A percentile compares a stretch with the other conserved stretches of the same genome.
Conservation (phyloP, 2,113 vertebrate species). For the Cryptomyrus ogoouensis region DNA sequence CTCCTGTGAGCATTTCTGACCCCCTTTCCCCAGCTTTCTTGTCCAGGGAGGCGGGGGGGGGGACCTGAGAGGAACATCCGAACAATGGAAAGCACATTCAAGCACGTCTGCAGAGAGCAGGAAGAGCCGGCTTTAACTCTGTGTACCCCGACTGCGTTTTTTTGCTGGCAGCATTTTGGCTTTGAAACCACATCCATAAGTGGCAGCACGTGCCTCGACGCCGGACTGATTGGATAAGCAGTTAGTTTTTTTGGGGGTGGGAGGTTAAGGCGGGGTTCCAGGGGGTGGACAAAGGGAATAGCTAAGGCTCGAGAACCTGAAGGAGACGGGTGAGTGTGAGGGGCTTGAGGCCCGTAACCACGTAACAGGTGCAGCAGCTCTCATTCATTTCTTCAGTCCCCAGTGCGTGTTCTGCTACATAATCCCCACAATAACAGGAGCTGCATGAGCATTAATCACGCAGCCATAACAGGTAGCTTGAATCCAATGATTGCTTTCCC, state of each 20-base stretch:
- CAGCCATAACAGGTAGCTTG: background rate
- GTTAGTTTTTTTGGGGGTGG: constrained; percentile 32
- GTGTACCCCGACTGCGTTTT: background rate
- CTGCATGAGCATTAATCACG: background rate
- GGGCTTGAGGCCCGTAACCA: background rate
- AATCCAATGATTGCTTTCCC: background rate
- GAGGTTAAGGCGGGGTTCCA: constrained; percentile 22
- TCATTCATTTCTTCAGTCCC: background rate
- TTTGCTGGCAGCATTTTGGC: background rate
- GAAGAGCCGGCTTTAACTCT: background rate
- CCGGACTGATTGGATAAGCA: constrained; percentile 47
- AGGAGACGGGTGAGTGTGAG: constrained; percentile 40
- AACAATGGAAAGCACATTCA: background rate
- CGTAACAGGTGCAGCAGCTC: background rate
- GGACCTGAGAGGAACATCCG: background rate
- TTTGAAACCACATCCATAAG: constrained; percentile 60
- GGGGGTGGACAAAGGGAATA: constrained; percentile 31
- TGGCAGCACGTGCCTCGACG: constrained; percentile 49
- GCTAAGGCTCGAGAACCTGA: constrained; percentile 38
- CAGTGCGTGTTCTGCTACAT: background rate
- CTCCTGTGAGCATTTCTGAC: background rate
- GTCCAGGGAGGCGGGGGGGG: background rate
- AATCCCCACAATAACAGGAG: background rate
- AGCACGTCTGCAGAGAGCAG: background rate
- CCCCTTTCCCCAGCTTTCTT: background rate